Evolutionary conservation across 2,113 vertebrate species (phyloP), one percentile per base, ranked within the genome.

Genomic region (Myiozetetes cayanensis): DNA sequence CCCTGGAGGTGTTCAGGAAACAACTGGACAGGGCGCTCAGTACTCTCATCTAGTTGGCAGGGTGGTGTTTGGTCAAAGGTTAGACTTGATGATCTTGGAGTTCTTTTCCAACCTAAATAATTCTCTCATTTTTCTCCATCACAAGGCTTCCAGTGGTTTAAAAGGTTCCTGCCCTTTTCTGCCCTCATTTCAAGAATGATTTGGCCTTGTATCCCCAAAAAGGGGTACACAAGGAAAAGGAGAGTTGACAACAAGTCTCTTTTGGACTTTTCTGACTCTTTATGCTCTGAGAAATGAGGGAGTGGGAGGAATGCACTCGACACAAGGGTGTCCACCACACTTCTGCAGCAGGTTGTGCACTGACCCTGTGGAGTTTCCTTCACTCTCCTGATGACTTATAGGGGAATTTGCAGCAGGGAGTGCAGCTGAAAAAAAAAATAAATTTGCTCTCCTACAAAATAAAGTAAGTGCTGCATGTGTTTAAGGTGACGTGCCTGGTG

Each of bases 291-390:
- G 11, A 83, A 83, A 24, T 9, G 27, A 47, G 8, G 44, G n/a
- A 67, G 10, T n/a, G 27, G 35, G 27, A 92, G 43, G 27, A 71
- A 35, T 0, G 1, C 5, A 3, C 14, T 84, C 0, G 0, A 28
- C 9, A 13, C 0, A 8, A 59, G 3, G 0, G 0, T 27, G 7
- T 50, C 21, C 20, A 22, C 17, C 31, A 15, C 6, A 22, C 14
- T 43, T 10, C 31, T 72, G 30, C 35, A 89, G 61, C 30, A 68
- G 30, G 18, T 52, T 93, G 44, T 63, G 31, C n/a, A 31, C n/a
- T 7, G 1, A 5, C 58, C 31, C 17, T 1, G 4, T 15, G 46
- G 21, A 91, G 28, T 53, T 82, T 85, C 31, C 37, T 56, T 55
- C 13, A 1, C 4, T 24, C 16, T 41, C 18, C 33, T 89, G 16